Percentiles rank a stretch among this genome's conserved stretches.
Conservation (phyloP, 2,888 invertebrate species). For the Agrenia bidenticulata region DNA sequence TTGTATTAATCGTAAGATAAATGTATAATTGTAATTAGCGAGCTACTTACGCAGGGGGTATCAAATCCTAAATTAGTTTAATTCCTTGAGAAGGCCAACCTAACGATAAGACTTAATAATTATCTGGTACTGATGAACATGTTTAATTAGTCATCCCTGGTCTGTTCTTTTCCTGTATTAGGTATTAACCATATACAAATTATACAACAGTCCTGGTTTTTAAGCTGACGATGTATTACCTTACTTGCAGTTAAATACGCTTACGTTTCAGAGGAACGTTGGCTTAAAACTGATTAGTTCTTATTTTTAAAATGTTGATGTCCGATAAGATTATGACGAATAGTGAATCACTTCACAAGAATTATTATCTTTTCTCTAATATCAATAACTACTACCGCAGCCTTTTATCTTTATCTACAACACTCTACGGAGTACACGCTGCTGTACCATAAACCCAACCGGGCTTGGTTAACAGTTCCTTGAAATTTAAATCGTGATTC, state of each 20-base stretch:
- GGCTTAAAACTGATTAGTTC: conserved; percentile 13
- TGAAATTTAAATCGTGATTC: no score
- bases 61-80: conserved; percentile 16
- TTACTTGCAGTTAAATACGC: conserved; percentile 12
- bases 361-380: no score
- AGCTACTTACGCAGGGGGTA: conserved; percentile 14
- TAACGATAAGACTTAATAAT: conserved; percentile 13
- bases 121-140: conserved; percentile 19
- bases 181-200: conserved; percentile 10
- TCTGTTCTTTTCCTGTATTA: neutral
- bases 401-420: no score
- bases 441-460: no score
- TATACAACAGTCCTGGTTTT: neutral
- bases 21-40: conserved; percentile 16
- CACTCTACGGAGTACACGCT: no score
- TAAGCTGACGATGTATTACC: conserved; percentile 18
- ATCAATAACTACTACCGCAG: no score
- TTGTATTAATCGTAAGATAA: conserved; percentile 16
- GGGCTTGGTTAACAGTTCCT: no score
- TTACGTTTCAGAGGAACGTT: conserved; percentile 12
- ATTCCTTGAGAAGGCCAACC: conserved; percentile 19
- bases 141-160: conserved; percentile 22
- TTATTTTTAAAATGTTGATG: conserved; percentile 14
- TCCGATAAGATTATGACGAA: no score
- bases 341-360: no score